Evolutionary conservation across 2,113 vertebrate species (phyloP).

Genomic region (Lampris incognitus): DNA sequence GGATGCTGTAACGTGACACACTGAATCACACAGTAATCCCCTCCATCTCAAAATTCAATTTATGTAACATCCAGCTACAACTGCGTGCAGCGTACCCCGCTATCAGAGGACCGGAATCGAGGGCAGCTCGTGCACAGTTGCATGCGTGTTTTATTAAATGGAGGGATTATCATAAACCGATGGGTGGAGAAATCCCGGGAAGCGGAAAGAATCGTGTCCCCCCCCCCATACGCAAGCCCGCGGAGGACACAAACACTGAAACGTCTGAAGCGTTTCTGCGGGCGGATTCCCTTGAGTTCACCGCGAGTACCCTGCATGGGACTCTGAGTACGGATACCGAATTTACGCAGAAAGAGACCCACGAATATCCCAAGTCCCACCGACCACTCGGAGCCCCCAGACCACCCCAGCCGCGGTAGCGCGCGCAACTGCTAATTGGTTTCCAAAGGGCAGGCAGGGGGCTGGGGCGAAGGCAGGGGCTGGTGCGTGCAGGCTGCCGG

Average conservation of each 20-base stretch:
- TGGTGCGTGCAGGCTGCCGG: no score
- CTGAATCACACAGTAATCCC: neutral
- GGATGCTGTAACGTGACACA: neutral
- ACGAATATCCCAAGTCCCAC: no score
- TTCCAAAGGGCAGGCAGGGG: no score
- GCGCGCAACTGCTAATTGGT: no score
- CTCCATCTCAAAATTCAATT: conserved; percentile 13
- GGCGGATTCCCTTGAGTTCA: no score
- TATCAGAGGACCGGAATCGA: conserved; percentile 10
- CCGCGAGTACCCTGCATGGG: no score
- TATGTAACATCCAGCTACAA: conserved; percentile 9
- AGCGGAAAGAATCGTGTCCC: conserved; percentile 27
- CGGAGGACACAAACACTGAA: conserved; percentile 10
- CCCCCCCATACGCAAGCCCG: conserved; percentile 15
- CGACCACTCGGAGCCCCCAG: no score
- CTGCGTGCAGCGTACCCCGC: neutral
- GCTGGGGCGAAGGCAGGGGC: no score
- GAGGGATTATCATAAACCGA: conserved; percentile 27
- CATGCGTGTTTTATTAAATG: conserved; percentile 7
- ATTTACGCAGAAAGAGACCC: no score
- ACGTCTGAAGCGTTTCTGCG: no score
- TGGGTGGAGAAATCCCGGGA: neutral
- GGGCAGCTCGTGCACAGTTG: conserved; percentile 11
- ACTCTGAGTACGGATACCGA: no score
- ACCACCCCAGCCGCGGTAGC: no score